Base-by-base conservation (phyloP, 2,113 vertebrate species). In the Gavia stellata region DNA sequence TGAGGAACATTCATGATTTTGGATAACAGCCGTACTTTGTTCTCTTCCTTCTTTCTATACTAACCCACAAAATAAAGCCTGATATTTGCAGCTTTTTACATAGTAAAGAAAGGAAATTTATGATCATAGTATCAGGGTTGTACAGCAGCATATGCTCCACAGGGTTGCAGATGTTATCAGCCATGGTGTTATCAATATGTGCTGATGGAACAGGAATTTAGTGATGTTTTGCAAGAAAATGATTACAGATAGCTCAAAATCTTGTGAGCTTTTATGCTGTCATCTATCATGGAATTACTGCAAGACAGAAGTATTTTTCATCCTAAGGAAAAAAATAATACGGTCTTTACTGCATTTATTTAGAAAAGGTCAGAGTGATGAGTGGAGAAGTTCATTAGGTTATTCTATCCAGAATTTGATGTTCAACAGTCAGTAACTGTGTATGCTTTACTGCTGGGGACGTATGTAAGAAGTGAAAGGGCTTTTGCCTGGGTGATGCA, bases 141-240 rank as follows among this genome's bases (percentile, higher is more conserved):
- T 18, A 9, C 14, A 81, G 53, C 71, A 90, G 85, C 21, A 3
- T 17, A 4, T 12, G 26, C n/a, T 86, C 68, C 47, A 49, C 38
- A 68, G 70, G 47, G 49, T 0, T 62, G 68, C 83, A 79, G 86
- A 66, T 89, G 80, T 74, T 90, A 67, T 86, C 83, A 88, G 73
- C 81, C 23, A 4, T 13, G 3, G 13, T 17, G 20, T 62, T 94
- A 91, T 44, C 68, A 65, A 7, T 50, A 42, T 33, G n/a, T 84
- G 86, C 70, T 91, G 83, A 90, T 89, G 58, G 86, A 34, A 68
- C 66, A 62, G 66, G 78, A 70, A 50, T 77, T 81, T n/a, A 44
- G 73, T 9, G 73, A 26, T 61, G 42, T 67, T 86, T 52, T 72
- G 72, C 61, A 86, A 70, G 63, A 47, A 68, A 53, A 49, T 53